Evolutionary conservation across 2,113 vertebrate species (phyloP).

Genomic region (Xiphophorus couchianus): DNA sequence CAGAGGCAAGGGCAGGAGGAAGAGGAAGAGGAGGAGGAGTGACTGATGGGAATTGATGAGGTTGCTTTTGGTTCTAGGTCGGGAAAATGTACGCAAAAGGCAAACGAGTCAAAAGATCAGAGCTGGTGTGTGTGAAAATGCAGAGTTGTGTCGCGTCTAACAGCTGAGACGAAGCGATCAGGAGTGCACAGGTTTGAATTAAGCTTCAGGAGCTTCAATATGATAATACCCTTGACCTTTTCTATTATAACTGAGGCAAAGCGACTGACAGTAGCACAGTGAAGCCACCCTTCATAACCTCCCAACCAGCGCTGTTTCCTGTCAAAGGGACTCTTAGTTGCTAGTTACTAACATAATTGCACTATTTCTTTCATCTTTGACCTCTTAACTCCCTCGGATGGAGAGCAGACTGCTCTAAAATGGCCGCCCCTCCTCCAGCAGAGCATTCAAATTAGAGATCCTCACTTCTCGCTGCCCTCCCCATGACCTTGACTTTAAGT

Average conservation of each 20-base stretch:
- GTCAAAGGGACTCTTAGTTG: conserved; percentile 68
- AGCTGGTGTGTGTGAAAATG: conserved; percentile 52
- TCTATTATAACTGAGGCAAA: conserved; percentile 55
- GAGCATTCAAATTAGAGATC: conserved; percentile 76
- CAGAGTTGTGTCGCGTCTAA: conserved; percentile 50
- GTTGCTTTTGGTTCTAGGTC: conserved; percentile 42
- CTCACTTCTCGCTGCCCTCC: conserved; percentile 60
- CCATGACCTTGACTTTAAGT: conserved; percentile 82
- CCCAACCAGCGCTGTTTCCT: conserved; percentile 43
- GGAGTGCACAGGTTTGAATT: conserved; percentile 62
- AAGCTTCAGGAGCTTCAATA: conserved; percentile 63
- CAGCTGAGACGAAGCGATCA: conserved; percentile 64
- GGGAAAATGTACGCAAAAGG: conserved; percentile 52
- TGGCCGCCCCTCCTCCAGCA: conserved; percentile 64
- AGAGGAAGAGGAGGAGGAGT: conserved; percentile 4
- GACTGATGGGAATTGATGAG: conserved; percentile 60
- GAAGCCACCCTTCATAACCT: conserved; percentile 43
- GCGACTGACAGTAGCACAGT: conserved; percentile 27
- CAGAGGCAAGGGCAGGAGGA: conserved; percentile 54
- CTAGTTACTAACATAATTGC: conserved; percentile 75
- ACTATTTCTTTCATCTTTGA: conserved; percentile 76
- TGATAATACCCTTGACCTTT: conserved; percentile 77
- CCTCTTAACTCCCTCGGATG: conserved; percentile 66
- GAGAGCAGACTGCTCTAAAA: conserved; percentile 53
- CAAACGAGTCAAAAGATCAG: conserved; percentile 56